Evolutionary conservation across 2,113 vertebrate species (phyloP).

Genomic region (Anhinga anhinga): DNA sequence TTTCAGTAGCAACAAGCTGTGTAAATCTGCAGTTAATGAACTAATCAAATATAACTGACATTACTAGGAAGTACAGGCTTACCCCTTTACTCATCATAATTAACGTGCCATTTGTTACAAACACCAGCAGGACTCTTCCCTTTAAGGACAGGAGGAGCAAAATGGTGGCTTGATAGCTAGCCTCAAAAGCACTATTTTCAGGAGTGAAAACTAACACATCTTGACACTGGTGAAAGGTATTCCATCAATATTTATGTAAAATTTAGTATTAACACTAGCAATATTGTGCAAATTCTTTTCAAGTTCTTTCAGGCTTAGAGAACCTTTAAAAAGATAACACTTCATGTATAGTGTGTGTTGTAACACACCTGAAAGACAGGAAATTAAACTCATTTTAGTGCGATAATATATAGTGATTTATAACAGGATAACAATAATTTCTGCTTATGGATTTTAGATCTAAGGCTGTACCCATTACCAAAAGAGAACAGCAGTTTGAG

Average conservation of each 20-base stretch:
- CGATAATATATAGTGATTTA: not conserved
- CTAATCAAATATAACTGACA: not conserved
- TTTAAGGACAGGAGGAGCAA: not conserved
- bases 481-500: not conserved
- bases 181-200: not conserved
- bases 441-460: not conserved
- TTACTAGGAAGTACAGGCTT: not conserved
- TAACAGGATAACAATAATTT: not conserved
- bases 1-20: slow-evolving; percentile 8
- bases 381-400: not conserved
- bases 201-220: not conserved
- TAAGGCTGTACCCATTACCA: not conserved
- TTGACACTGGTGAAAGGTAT: not conserved
- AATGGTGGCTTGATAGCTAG: not conserved
- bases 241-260: not conserved
- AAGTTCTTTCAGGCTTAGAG: not conserved
- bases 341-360: not conserved
- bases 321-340: not conserved
- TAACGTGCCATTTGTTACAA: not conserved
- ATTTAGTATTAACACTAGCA: not conserved
- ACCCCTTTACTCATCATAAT: not conserved
- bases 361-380: not conserved
- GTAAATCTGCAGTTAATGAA: not conserved
- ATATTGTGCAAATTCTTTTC: not conserved
- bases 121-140: not conserved